These are phyloP conservation scores for Myioborus miniatus DNA, from an alignment of 2,797 vertebrate genomes.

Conservation along the genomic window DNA sequence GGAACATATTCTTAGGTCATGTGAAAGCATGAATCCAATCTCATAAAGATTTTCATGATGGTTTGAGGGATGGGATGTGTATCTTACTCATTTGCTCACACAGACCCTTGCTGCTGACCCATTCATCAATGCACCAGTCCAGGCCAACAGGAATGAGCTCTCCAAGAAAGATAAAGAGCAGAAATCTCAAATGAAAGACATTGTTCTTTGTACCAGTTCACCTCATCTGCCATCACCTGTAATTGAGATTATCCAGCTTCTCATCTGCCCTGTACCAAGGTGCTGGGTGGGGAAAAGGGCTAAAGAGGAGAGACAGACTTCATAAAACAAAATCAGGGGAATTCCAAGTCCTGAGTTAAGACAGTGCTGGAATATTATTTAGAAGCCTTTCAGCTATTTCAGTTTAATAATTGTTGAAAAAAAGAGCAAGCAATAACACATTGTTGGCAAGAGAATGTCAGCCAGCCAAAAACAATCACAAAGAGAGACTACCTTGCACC, in stretches of 20 bases:
- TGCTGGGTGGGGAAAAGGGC: background rate
- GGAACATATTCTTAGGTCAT: background rate
- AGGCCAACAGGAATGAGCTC: conserved; percentile 1
- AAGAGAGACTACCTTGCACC: background rate
- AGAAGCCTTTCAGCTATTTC: conserved; percentile 9
- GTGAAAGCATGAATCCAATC: background rate
- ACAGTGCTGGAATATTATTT: background rate
- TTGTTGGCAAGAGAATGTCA: background rate
- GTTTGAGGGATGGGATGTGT: conserved; percentile 28
- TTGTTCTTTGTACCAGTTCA: background rate
- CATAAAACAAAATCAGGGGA: background rate
- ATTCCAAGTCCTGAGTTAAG: background rate
- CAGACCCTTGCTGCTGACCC: background rate
- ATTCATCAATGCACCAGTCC: conserved; percentile 2
- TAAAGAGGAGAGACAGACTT: background rate
- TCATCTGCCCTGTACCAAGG: background rate
- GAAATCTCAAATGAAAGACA: background rate
- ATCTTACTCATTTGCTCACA: background rate
- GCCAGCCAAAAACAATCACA: background rate
- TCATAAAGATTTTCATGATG: conserved; percentile 12
- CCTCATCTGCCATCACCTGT: conserved; percentile 14
- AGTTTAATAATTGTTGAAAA: background rate
- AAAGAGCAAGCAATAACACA: background rate
- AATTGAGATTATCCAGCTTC: background rate
- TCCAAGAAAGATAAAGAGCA: conserved; percentile 31